These are phyloP conservation scores for Volucella bombylans DNA, from an alignment of 2,888 invertebrate genomes.

Conservation along the genomic window DNA sequence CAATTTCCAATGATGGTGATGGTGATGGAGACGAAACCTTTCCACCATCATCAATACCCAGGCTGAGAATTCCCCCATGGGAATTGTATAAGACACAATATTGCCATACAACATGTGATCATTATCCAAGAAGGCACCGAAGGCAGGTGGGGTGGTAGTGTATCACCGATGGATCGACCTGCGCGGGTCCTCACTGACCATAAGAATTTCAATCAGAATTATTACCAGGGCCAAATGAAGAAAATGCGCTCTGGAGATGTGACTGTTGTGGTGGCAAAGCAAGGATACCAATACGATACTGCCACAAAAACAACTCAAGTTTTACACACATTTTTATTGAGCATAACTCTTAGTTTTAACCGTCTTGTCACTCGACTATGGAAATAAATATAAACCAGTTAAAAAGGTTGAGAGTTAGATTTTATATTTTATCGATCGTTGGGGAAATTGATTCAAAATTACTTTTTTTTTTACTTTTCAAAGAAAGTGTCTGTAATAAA, in stretches of 20 bases:
- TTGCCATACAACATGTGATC: constrained; percentile 56
- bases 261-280: constrained; percentile 21
- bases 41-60: not conserved
- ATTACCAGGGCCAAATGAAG: constrained; percentile 53
- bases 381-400: constrained; percentile 48
- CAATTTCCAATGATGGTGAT: constrained; percentile 66
- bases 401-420: constrained; percentile 42
- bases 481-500: too few relatives aligned
- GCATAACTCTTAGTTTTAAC: constrained; percentile 64
- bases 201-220: constrained; percentile 67
- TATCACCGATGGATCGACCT: constrained; percentile 35
- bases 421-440: constrained; percentile 30
- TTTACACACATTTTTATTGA: constrained; percentile 48
- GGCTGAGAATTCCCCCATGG: constrained; percentile 19
- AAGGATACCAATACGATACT: constrained; percentile 10
- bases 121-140: constrained; percentile 51
- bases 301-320: constrained; percentile 52
- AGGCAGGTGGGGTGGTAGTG: constrained; percentile 29
- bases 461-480: constrained; percentile 10
- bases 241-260: constrained; percentile 13
- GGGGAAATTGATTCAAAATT: not conserved
- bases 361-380: constrained; percentile 49
- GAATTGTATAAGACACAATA: constrained; percentile 51
- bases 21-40: constrained; percentile 58
- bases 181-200: constrained; percentile 15